phyloP scores from a whole-genome alignment of 2,797 vertebrate species.

The Acanthurus lineatus region DNA sequence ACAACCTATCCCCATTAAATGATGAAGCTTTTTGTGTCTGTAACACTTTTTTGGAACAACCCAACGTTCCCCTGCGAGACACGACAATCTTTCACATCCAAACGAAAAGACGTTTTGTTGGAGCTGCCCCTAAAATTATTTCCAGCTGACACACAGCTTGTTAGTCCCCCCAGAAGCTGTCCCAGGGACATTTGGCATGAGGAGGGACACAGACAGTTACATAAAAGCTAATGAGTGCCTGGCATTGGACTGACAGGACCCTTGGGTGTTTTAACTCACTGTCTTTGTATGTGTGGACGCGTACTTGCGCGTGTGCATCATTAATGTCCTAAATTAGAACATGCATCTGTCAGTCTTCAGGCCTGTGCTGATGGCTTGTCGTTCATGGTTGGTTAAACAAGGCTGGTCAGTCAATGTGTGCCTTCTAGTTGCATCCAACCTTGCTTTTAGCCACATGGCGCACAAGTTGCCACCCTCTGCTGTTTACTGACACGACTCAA shows the following conservation, averaged over 20 bases:
- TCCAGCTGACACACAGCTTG: constrained; percentile 63
- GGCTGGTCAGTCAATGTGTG: constrained; percentile 60
- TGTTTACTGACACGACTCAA: constrained; percentile 32
- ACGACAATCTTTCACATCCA: constrained; percentile 71
- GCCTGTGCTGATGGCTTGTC: constrained; percentile 68
- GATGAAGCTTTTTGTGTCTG: constrained; percentile 60
- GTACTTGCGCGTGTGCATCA: constrained; percentile 52
- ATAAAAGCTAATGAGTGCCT: constrained; percentile 74
- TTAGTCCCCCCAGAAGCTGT: constrained; percentile 49
- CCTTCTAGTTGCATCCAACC: constrained; percentile 54
- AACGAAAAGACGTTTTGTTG: constrained; percentile 72
- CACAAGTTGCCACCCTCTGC: constrained; percentile 57
- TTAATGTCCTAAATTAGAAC: constrained; percentile 66
- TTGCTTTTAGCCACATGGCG: constrained; percentile 40
- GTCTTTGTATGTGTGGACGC: constrained; percentile 51
- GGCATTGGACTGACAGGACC: constrained; percentile 66
- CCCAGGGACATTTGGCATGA: constrained; percentile 69
- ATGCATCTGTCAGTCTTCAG: constrained; percentile 71
- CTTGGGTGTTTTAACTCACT: constrained; percentile 51
- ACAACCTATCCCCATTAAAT: constrained; percentile 62
- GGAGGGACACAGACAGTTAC: constrained; percentile 57
- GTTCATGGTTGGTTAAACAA: constrained; percentile 70
- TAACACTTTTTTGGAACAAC: constrained; percentile 60
- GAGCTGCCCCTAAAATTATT: constrained; percentile 63
- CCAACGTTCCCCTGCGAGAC: constrained; percentile 62